Evolutionary conservation across 2,888 invertebrate genomes (phyloP), one percentile per base, ranked within the genome.

Genomic region (Ectemnius continuus): DNA sequence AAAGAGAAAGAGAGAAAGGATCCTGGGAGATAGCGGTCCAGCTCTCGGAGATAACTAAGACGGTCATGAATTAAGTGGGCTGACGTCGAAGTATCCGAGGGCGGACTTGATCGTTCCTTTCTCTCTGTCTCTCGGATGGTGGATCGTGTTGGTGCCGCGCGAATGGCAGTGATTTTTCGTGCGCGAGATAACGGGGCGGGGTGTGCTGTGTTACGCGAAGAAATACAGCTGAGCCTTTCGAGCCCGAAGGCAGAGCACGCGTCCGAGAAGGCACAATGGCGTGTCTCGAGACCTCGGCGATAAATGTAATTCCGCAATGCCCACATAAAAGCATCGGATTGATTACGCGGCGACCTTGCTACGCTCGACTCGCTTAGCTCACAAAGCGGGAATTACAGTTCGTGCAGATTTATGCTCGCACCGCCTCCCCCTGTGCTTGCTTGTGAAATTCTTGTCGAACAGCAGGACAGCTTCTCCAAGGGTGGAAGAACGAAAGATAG

Each of bases 41-140:
- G 68, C 66, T 75, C 65, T 2, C 5, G 52, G 70, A 82, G 80
- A 78, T 82, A 80, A 82, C 80, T 82, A 80, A 82, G 75, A 80
- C 64, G 76, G 76, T 71, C 80, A 82, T 82, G 82, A 82, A 82
- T 82, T 82, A 82, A 82, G 62, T 48, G 45, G n/a, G 70, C 75
- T 75, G 82, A 82, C 80, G 61, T 48, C 66, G 68, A 70, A 62
- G 64, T 52, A 69, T 80, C 67, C 72, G 75, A 82, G 71, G 76
- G 75, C 78, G 71, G 75, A 82, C 76, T 77, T 74, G 75, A 82
- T 78, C 71, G 61, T 63, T 20, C 36, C 36, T 11, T 36, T 36
- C 36, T 36, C 36, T 11, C 36, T 36, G 0, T 11, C 36, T 36
- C 8, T 36, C 36, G 0, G 3, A 3, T 23, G 23, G 23, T 23